These are phyloP conservation scores for Cladorhizidae sp. DNA, from an alignment of 37 sponge, comb jelly and placozoan species.

Conservation along the genomic window DNA sequence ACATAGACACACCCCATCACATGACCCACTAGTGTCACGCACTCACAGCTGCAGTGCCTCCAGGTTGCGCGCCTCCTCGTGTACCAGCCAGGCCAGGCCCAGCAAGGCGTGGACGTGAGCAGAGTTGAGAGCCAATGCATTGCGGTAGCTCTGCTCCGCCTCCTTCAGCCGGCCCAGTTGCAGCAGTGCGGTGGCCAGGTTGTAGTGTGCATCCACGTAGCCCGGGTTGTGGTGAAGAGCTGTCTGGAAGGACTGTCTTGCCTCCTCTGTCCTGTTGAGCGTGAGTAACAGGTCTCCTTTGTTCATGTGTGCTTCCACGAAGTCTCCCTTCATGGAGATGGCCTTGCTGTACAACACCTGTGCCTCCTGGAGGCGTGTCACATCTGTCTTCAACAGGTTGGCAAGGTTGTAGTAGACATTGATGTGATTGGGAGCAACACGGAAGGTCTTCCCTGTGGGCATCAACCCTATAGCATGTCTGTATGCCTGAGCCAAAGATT, in stretches of 20 bases:
- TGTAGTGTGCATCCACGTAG: conserved; percentile 64
- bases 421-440: conserved; percentile 81
- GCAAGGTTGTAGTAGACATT: conserved; percentile 88
- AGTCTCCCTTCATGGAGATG: conserved; percentile 36
- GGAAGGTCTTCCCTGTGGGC: conserved; percentile 75
- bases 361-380: conserved; percentile 66
- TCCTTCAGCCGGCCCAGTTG: background rate
- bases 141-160: conserved; percentile 9
- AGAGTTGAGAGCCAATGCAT: conserved; percentile 1
- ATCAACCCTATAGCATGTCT: conserved; percentile 67
- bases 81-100: background rate
- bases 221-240: conserved; percentile 43
- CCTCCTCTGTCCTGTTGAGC: conserved; percentile 35
- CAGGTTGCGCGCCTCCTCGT: background rate
- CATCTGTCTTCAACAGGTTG: conserved; percentile 68
- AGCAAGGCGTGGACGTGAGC: background rate
- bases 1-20: conserved; percentile 28
- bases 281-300: conserved; percentile 18
- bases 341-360: conserved; percentile 63
- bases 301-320: conserved; percentile 21
- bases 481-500: conserved; percentile 42
- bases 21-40: background rate
- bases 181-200: conserved; percentile 28
- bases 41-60: conserved; percentile 25
- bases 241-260: conserved; percentile 15